Base-by-base conservation (phyloP, 2,113 vertebrate species). In the Tenrec ecaudatus region DNA sequence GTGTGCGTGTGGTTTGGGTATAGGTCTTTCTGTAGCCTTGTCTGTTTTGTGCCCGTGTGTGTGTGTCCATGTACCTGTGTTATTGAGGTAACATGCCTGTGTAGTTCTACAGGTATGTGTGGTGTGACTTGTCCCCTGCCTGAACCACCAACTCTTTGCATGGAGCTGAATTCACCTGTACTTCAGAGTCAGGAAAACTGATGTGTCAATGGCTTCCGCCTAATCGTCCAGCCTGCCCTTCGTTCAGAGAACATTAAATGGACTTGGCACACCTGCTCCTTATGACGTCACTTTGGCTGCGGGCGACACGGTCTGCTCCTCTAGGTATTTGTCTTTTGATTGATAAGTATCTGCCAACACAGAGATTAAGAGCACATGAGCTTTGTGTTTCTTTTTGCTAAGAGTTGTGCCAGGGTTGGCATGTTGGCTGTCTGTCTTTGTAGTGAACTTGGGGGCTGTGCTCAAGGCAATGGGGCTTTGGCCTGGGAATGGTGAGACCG, bases 281-380 rank as follows among this genome's bases (percentile, higher is more conserved):
- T 79, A 20, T 92, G 95, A 96, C 17, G 92, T 96, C 95, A 93
- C 38, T 62, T 14, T 93, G 93, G 90, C 95, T 60, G 66, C 3
- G 22, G 47, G 64, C 33, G 31, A 69, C 58, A 31, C 8, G 0
- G 17, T 80, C 81, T 84, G 58, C 88, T 90, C 88, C 85, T 64
- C 53, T 31, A 68, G 64, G 76, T 86, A 77, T 95, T 95, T 96
- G 95, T 84, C 92, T 95, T 96, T 86, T 73, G 89, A 79, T 78
- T 91, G 86, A 92, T 38, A 83, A 95, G 77, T 83, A 71, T 88
- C 92, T 91, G 77, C 92, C 86, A 94, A 47, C 14, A 29, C 4
- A 47, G 47, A 92, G 36, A 89, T 88, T 20, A 77, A 78, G 60
- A 81, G 78, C 91, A 69, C 40, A 57, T 0, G 5, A 57, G 8